Conservation (phyloP, 2,888 invertebrate genomes). For the Argyresthia goedartella region DNA sequence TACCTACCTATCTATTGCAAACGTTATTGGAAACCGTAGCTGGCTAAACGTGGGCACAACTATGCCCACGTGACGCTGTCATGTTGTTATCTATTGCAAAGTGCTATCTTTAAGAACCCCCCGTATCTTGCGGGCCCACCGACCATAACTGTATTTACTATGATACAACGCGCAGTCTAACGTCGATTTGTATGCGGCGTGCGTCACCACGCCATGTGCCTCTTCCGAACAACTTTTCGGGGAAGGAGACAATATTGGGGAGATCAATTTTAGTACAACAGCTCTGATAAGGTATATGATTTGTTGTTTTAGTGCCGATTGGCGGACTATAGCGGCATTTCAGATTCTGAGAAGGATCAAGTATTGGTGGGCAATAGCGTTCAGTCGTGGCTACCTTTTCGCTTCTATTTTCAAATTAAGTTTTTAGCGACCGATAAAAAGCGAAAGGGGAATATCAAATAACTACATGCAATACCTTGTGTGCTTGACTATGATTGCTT, state of each 20-base stretch:
- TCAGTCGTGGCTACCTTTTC: too few relatives aligned
- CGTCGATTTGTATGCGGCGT: constrained; percentile 5
- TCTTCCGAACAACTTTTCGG: constrained; percentile 2
- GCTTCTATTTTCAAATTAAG: too few relatives aligned
- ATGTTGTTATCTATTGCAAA: not conserved
- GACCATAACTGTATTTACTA: constrained; percentile 32
- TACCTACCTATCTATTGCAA: too few relatives aligned
- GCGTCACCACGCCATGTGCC: constrained; percentile 1
- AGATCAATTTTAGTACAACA: not conserved
- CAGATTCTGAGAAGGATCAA: too few relatives aligned
- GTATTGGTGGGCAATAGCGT: too few relatives aligned
- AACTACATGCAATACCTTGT: too few relatives aligned
- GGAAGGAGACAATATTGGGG: constrained; percentile 3
- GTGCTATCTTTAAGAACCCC: not conserved
- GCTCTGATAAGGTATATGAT: not conserved
- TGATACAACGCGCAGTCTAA: not conserved
- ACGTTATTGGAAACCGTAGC: too few relatives aligned
- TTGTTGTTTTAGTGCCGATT: not conserved
- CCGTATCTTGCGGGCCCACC: not conserved
- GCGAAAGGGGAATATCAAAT: too few relatives aligned
- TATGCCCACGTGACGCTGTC: too few relatives aligned
- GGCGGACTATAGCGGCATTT: not conserved
- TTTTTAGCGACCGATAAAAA: too few relatives aligned
- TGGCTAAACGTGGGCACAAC: too few relatives aligned
- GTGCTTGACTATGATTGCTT: too few relatives aligned